Conservation (phyloP, 2,797 vertebrate species). For the Anniella stebbinsi region DNA sequence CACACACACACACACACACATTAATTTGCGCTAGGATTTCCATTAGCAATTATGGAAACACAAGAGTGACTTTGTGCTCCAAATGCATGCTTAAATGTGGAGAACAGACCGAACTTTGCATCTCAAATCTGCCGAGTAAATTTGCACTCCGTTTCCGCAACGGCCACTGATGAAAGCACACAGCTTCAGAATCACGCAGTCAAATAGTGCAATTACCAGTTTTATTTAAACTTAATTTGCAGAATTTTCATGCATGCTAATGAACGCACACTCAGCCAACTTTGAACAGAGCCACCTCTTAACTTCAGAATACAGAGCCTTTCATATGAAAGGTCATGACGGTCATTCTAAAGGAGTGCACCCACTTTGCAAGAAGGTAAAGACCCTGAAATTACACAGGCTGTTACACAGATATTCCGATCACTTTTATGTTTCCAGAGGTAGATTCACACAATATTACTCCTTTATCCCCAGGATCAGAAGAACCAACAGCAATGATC, state of each 20-base stretch:
- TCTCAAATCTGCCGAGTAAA: constrained; percentile 36
- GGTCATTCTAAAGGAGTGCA: constrained; percentile 3
- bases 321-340: constrained; percentile 13
- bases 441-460: neutral
- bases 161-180: constrained; percentile 46
- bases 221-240: constrained; percentile 42
- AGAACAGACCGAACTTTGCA: constrained; percentile 43
- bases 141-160: constrained; percentile 36
- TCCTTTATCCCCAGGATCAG: neutral
- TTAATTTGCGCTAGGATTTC: constrained; percentile 52
- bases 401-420: neutral
- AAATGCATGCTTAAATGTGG: constrained; percentile 22
- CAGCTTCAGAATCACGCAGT: constrained; percentile 24
- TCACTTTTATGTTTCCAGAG: neutral
- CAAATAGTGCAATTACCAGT: constrained; percentile 49
- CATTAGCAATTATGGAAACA: constrained; percentile 40
- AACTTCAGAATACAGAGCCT: constrained; percentile 16
- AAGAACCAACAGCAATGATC: neutral
- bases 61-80: constrained; percentile 26
- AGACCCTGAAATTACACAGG: neutral
- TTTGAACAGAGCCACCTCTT: constrained; percentile 21
- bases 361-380: constrained; percentile 16
- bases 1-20: neutral
- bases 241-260: constrained; percentile 39
- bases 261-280: neutral